Evolutionary conservation across 2,797 vertebrate genomes (phyloP).

Genomic region (Eospalax fontanierii): DNA sequence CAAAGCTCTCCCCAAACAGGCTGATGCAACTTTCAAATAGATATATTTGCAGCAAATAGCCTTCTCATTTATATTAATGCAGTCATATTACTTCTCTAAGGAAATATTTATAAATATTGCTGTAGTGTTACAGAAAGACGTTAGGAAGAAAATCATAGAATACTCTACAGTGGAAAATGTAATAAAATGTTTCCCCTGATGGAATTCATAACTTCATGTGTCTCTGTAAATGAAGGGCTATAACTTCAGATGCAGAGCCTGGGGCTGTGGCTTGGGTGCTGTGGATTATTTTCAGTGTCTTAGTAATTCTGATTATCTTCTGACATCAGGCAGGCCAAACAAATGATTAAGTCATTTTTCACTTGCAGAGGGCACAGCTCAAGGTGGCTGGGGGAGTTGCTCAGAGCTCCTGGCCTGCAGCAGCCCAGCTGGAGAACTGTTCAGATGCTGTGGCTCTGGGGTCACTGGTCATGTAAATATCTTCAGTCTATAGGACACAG

Average conservation of each 20-base stretch:
- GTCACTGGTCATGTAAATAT: not conserved
- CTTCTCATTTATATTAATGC: constrained; percentile 62
- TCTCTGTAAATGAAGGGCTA: constrained; percentile 20
- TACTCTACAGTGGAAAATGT: not conserved
- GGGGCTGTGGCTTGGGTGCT: not conserved
- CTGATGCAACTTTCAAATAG: constrained; percentile 13
- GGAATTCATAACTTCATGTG: constrained; percentile 8
- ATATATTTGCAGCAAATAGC: constrained; percentile 49
- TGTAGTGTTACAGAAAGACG: constrained; percentile 44
- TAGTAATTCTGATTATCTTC: not conserved
- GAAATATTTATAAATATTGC: constrained; percentile 61
- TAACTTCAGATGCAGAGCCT: not conserved
- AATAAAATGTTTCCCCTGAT: constrained; percentile 29
- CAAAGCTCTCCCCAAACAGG: not conserved
- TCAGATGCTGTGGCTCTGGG: not conserved
- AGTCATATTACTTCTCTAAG: constrained; percentile 40
- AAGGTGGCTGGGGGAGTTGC: not conserved
- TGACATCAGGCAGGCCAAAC: not conserved
- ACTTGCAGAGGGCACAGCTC: not conserved
- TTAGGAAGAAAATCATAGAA: constrained; percentile 42
- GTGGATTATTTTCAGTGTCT: not conserved
- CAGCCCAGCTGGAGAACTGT: not conserved
- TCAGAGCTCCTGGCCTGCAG: not conserved
- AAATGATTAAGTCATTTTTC: not conserved
- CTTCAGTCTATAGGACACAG: not conserved